Percentiles rank a stretch among this genome's conserved stretches.
These are phyloP conservation scores for Antheraea assamensis DNA, from an alignment of 2,888 invertebrate genomes.

Conservation along the genomic window DNA sequence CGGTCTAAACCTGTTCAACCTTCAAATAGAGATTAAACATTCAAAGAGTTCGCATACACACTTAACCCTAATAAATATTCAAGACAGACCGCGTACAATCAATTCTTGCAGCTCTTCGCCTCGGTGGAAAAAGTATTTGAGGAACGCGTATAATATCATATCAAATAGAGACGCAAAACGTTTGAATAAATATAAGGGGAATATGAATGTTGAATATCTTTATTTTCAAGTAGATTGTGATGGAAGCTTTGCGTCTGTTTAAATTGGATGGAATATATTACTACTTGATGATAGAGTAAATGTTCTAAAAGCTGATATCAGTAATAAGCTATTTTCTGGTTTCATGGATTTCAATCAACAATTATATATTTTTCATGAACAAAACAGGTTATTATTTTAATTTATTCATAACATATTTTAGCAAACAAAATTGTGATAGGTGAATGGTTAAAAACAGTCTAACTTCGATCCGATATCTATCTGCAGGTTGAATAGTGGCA, in stretches of 20 bases:
- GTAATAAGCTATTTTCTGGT: neutral
- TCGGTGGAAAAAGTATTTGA: constrained; percentile 72
- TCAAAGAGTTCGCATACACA: constrained; percentile 79
- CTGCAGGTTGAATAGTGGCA: neutral
- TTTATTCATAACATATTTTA: neutral
- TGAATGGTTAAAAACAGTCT: neutral
- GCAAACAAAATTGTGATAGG: neutral
- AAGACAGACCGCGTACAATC: constrained; percentile 74
- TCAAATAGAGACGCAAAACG: constrained; percentile 61
- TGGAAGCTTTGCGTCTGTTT: constrained; percentile 17
- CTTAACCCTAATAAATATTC: constrained; percentile 81
- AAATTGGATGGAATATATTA: constrained; percentile 14
- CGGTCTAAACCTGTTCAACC: constrained; percentile 42
- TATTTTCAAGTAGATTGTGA: constrained; percentile 32
- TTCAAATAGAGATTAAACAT: constrained; percentile 79
- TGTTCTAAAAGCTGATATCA: constrained; percentile 2
- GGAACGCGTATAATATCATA: constrained; percentile 69
- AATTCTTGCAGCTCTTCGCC: constrained; percentile 69
- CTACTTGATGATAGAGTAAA: neutral
- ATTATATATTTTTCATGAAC: neutral
- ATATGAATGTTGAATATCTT: constrained; percentile 45
- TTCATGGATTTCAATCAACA: neutral
- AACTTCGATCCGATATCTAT: no score
- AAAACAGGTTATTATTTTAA: neutral
- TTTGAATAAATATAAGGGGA: constrained; percentile 64